Evolutionary conservation across 53 echinoderm and acorn worm genomes (phyloP), one percentile per base, ranked within the genome.

Genomic region (Arbacia lixula): DNA sequence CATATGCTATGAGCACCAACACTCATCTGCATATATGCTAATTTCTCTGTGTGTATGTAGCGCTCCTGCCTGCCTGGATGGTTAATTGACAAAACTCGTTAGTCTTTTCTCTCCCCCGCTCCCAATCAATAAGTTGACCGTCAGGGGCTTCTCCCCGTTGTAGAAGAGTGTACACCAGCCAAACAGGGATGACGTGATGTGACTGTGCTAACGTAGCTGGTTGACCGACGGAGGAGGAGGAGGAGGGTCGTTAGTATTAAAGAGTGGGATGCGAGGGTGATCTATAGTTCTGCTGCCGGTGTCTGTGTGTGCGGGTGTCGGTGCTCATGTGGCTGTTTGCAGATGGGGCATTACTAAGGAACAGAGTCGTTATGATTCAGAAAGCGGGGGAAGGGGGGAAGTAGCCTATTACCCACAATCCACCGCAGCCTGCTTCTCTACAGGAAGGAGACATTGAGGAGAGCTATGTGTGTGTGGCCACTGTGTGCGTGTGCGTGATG

Each of bases 361-460:
- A 81, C 82, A 81, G 30, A 34, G 34, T 76, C 89, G 78, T 77
- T 86, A 82, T 86, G 90, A 86, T 83, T 90, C 86, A 90, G 72
- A 49, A 80, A 36, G 36, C 52, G 74, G 57, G 78, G 78, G 78
- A 46, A 57, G 52, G 62, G 64, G 85, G 92, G 92, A 92, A 92
- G 49, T 88, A 8, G 83, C 81, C 81, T 84, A 92, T 92, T 92
- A 92, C 86, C 88, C 88, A 88, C 32, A 83, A 88, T 88, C 82
- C 92, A 33, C 25, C 4, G 20, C 37, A 25, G 30, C 58, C 22
- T 46, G 55, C 75, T 46, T 81, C 64, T 41, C 64, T 26, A 49
- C 82, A 81, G 82, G 82, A 63, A 81, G 24, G 33, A 31, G 82
- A 36, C 9, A 77, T n/a, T n/a, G n/a, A n/a, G n/a, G n/a, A n/a